A percentile compares a stretch with the other conserved stretches of the same genome.
phyloP scores from a whole-genome alignment of 53 echinoderm and acorn worm genomes.

The Temnopleurus reevesii region DNA sequence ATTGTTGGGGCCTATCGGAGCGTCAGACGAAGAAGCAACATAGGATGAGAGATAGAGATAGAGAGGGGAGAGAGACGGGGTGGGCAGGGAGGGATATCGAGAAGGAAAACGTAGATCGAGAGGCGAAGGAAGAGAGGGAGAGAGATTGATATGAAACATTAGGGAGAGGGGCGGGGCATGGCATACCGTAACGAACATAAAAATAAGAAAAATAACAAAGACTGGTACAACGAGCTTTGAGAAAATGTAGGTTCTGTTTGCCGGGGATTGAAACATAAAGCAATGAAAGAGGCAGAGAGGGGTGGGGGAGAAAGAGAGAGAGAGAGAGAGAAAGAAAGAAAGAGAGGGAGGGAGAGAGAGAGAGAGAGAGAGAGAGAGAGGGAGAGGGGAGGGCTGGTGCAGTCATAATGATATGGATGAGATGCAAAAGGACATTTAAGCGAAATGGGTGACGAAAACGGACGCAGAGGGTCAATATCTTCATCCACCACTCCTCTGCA shows the following conservation, averaged over 20 bases:
- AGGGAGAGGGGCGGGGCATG: too few relatives aligned
- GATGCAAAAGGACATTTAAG: too few relatives aligned
- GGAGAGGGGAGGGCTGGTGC: too few relatives aligned
- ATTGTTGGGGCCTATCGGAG: not conserved
- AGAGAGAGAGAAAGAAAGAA: not conserved
- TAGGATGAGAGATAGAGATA: not conserved
- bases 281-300: not conserved
- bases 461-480: not conserved
- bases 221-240: too few relatives aligned
- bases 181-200: not conserved
- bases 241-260: too few relatives aligned
- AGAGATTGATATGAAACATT: not conserved
- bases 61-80: not conserved
- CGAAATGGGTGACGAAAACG: too few relatives aligned
- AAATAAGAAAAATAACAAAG: not conserved
- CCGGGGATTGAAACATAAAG: too few relatives aligned
- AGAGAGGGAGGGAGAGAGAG: too few relatives aligned
- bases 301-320: not conserved
- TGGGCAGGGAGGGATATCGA: not conserved
- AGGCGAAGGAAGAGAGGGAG: not conserved
- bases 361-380: not conserved
- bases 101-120: conserved; percentile 17
- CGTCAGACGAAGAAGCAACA: not conserved
- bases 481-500: too few relatives aligned
- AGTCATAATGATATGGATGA: too few relatives aligned